Base-by-base conservation (phyloP, 1,140 invertebrate species). In the Drosophila azteca region DNA sequence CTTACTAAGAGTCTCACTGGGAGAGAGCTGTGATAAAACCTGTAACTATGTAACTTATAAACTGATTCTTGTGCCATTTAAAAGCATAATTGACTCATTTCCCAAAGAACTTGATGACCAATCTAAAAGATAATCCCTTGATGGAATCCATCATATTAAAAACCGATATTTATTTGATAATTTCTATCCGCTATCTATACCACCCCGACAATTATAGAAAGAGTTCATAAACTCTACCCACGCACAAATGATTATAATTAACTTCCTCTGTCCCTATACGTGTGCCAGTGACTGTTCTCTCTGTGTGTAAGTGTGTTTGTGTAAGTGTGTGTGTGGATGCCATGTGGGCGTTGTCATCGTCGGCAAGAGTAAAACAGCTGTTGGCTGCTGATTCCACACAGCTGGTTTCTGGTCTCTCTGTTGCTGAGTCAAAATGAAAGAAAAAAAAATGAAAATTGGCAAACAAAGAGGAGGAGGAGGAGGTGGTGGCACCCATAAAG, bases 271-370 rank as follows among this genome's bases (percentile, higher is more conserved):
- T 48, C 17, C 22, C 46, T 48, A 13, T 13, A 49, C 44, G 31
- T 39, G 35, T 13, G 35, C 44, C 54, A 59, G 31, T 62, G 35
- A 39, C 26, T 53, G 24, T 22, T 5, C 35, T 22, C 15, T 43
- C 9, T 22, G 31, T 22, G 31, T 22, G 17, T 20, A 20, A 1
- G 17, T 20, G 11, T 49, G 17, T 59, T 58, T 46, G 41, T 55
- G 72, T 55, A 45, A 22, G 39, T 39, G 24, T 20, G 22, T 35
- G 50, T 68, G 66, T 68, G 81, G 57, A 53, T 66, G 57, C 44
- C 62, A 68, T 75, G 83, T 85, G 78, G 81, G 81, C 82, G 81
- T 85, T 85, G 82, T 81, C 81, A 63, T 17, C 58, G 35, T 66
- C 46, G 6, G 1, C 15, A 54, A 68, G 48, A 51, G 53, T 22